Evolutionary conservation across 2,797 vertebrate genomes (phyloP).

Genomic region (Atherinosoma microstoma): DNA sequence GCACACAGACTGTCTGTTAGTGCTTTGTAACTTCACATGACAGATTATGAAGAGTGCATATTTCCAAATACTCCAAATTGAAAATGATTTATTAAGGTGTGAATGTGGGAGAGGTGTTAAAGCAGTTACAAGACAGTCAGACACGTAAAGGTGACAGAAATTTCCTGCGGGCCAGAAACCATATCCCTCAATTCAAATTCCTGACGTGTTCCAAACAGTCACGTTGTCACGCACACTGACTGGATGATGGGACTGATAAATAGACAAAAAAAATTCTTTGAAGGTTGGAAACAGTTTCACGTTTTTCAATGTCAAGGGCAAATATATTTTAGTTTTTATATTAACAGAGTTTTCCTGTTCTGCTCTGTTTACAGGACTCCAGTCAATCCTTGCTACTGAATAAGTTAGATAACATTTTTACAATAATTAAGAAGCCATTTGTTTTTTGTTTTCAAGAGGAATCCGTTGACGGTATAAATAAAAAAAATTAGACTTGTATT

Average conservation of each 20-base stretch:
- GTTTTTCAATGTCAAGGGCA: background rate
- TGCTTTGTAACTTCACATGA: background rate
- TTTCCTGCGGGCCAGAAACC: background rate
- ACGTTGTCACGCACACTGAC: conserved; percentile 2
- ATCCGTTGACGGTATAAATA: too few species aligned
- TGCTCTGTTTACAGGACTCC: too few species aligned
- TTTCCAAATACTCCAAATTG: background rate
- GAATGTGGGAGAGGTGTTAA: background rate
- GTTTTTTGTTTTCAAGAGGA: too few species aligned
- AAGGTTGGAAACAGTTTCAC: background rate
- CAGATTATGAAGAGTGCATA: background rate
- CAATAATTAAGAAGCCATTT: too few species aligned
- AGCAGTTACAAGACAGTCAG: background rate
- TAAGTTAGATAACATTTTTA: too few species aligned
- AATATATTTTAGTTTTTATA: too few species aligned
- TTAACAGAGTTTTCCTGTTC: too few species aligned
- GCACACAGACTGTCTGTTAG: background rate
- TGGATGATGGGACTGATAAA: background rate
- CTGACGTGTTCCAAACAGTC: background rate
- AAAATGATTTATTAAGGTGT: background rate
- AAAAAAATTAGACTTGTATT: too few species aligned
- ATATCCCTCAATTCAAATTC: background rate
- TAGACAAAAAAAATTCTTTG: background rate
- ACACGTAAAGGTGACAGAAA: background rate
- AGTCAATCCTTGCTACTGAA: too few species aligned